These are phyloP conservation scores for Drosophila maculinotata DNA, from an alignment of 2,888 invertebrate species.

Conservation along the genomic window DNA sequence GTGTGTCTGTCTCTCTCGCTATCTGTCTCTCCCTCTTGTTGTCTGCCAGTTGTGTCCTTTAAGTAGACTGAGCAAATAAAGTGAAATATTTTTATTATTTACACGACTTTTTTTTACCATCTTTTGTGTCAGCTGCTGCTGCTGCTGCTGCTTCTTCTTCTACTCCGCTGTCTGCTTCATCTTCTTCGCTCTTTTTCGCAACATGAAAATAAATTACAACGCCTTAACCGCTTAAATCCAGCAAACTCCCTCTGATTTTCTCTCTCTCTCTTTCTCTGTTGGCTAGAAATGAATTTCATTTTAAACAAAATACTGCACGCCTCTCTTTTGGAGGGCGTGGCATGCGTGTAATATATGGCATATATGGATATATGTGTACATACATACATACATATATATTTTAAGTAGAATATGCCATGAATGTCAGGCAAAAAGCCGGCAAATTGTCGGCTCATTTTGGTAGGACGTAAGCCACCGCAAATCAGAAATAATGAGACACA, in stretches of 20 bases:
- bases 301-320: slow-evolving; percentile 51
- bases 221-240: slow-evolving; percentile 30
- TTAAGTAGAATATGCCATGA: slow-evolving; percentile 27
- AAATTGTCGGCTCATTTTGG: slow-evolving; percentile 49
- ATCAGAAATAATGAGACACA: slow-evolving; percentile 78
- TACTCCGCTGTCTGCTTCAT: slow-evolving; percentile 9
- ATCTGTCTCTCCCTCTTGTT: not conserved
- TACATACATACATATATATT: not conserved
- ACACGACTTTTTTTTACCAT: slow-evolving; percentile 50
- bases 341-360: slow-evolving; percentile 47
- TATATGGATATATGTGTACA: slow-evolving; percentile 5
- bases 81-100: slow-evolving; percentile 68
- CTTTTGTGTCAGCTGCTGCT: slow-evolving; percentile 39
- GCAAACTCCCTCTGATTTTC: not conserved
- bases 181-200: slow-evolving; percentile 42
- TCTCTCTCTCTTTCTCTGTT: slow-evolving; percentile 18
- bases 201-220: slow-evolving; percentile 66
- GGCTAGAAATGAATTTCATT: slow-evolving; percentile 53
- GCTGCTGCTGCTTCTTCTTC: slow-evolving; percentile 34
- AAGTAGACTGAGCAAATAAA: slow-evolving; percentile 63
- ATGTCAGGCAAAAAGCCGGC: slow-evolving; percentile 49
- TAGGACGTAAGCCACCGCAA: slow-evolving; percentile 50
- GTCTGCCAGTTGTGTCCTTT: slow-evolving; percentile 36
- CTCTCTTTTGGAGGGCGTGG: slow-evolving; percentile 34
- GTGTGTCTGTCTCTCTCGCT: not conserved